phyloP scores from a whole-genome alignment of 1,140 invertebrate genomes.

The Heliconius eleuchia region DNA sequence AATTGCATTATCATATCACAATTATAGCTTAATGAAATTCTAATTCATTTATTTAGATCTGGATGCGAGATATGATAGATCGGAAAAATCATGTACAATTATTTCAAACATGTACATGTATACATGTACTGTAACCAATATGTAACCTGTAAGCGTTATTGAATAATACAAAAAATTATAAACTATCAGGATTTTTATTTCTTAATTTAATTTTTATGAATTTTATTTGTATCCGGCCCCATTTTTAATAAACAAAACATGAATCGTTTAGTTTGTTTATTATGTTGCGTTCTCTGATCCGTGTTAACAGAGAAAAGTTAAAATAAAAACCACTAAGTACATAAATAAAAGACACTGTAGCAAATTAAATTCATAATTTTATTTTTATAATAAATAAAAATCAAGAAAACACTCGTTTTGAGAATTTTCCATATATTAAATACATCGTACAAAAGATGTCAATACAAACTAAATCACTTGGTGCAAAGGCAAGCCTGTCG shows the following conservation, averaged over 20 bases:
- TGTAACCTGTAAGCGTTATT: background rate
- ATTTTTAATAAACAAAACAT: too few species aligned
- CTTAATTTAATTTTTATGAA: too few species aligned
- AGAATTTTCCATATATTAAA: slow-evolving; percentile 79
- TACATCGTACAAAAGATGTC: slow-evolving; percentile 81
- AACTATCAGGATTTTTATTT: background rate
- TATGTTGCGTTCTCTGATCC: too few species aligned
- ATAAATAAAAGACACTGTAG: slow-evolving; percentile 69
- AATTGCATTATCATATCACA: slow-evolving; percentile 33
- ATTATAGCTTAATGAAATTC: background rate
- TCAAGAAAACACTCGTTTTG: slow-evolving; percentile 77
- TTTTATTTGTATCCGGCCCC: too few species aligned
- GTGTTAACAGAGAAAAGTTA: too few species aligned
- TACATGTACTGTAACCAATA: background rate
- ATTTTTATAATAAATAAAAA: slow-evolving; percentile 81
- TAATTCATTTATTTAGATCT: background rate
- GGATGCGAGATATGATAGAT: background rate
- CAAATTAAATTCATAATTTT: slow-evolving; percentile 82
- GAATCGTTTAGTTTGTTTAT: too few species aligned
- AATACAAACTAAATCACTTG: slow-evolving; percentile 81
- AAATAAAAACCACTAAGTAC: background rate
- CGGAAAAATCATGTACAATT: too few species aligned
- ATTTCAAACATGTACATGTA: background rate
- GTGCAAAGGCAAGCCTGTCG: slow-evolving; percentile 80
- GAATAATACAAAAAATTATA: background rate